phyloP scores from a whole-genome alignment of 1,140 invertebrate species.

The Cydia pomonella region DNA sequence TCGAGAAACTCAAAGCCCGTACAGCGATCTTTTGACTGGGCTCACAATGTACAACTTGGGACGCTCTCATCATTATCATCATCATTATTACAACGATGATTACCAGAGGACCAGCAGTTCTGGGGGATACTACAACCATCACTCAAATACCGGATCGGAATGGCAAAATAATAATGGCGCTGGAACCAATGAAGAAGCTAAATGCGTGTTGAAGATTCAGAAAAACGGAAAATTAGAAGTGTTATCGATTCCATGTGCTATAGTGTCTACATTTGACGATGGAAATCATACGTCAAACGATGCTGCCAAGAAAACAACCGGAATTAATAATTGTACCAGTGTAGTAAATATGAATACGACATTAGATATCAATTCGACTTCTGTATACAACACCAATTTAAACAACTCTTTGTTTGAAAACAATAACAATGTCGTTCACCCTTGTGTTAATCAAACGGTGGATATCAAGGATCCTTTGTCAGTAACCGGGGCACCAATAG shows the following conservation, averaged over 20 bases:
- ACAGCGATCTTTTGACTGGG: conserved; percentile 23
- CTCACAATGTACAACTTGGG: conserved; percentile 29
- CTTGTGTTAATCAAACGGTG: conserved; percentile 12
- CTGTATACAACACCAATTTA: background rate
- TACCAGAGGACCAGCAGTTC: conserved; percentile 8
- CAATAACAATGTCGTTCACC: conserved; percentile 1
- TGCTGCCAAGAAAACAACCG: background rate
- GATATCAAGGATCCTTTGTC: conserved; percentile 15
- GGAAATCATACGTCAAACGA: background rate
- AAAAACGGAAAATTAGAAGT: conserved; percentile 12
- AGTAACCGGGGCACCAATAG: conserved; percentile 5
- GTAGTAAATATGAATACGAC: conserved; percentile 8
- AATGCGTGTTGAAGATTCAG: conserved; percentile 9
- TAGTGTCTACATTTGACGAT: conserved; percentile 23
- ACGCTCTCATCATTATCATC: conserved; percentile 11
- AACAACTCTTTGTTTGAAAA: background rate
- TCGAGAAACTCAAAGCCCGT: conserved; percentile 7
- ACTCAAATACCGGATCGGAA: background rate
- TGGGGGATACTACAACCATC: background rate
- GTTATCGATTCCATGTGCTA: conserved; percentile 25
- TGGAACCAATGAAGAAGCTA: conserved; percentile 1
- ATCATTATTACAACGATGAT: conserved; percentile 25
- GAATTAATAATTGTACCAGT: conserved; percentile 8
- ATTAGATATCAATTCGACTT: background rate
- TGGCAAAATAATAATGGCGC: background rate